Conservation (phyloP, 1,140 invertebrate species). For the Drosophila kurseongensis region DNA sequence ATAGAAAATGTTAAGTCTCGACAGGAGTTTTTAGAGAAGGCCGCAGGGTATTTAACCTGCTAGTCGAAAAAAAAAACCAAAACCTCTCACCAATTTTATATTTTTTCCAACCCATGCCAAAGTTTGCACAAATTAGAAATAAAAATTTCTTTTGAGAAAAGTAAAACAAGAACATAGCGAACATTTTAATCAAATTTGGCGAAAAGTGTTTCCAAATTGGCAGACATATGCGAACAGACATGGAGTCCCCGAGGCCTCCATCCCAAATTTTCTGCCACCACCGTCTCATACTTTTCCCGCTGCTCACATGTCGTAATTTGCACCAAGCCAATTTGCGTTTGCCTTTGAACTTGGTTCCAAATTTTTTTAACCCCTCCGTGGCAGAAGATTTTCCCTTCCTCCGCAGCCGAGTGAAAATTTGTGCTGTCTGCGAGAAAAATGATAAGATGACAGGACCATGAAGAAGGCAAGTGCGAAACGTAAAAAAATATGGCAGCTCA, state of each 20-base stretch:
- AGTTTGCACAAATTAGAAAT: slow-evolving; percentile 66
- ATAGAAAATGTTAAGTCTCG: neutral
- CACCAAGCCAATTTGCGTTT: slow-evolving; percentile 72
- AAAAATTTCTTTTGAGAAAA: slow-evolving; percentile 25
- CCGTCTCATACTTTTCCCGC: slow-evolving; percentile 5
- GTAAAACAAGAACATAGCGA: slow-evolving; percentile 32
- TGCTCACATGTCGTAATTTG: slow-evolving; percentile 74
- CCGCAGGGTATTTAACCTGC: slow-evolving; percentile 8
- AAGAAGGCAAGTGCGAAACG: slow-evolving; percentile 55
- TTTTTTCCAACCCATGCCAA: slow-evolving; percentile 20
- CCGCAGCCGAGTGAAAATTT: slow-evolving; percentile 11
- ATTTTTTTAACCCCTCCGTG: slow-evolving; percentile 63
- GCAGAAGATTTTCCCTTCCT: slow-evolving; percentile 19
- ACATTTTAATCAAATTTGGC: slow-evolving; percentile 81
- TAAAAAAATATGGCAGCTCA: slow-evolving; percentile 70
- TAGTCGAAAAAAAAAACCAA: neutral
- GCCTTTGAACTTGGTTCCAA: slow-evolving; percentile 76
- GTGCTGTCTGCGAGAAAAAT: slow-evolving; percentile 73
- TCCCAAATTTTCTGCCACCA: slow-evolving; percentile 3
- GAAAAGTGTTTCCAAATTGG: slow-evolving; percentile 78
- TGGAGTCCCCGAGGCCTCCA: slow-evolving; percentile 30
- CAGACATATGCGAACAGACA: slow-evolving; percentile 56
- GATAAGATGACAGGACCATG: slow-evolving; percentile 76
- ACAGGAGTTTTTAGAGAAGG: neutral
- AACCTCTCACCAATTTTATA: neutral